Percentiles rank a stretch among this genome's conserved stretches.
phyloP scores from a whole-genome alignment of 2,797 vertebrate species.

The Argentina silus region DNA sequence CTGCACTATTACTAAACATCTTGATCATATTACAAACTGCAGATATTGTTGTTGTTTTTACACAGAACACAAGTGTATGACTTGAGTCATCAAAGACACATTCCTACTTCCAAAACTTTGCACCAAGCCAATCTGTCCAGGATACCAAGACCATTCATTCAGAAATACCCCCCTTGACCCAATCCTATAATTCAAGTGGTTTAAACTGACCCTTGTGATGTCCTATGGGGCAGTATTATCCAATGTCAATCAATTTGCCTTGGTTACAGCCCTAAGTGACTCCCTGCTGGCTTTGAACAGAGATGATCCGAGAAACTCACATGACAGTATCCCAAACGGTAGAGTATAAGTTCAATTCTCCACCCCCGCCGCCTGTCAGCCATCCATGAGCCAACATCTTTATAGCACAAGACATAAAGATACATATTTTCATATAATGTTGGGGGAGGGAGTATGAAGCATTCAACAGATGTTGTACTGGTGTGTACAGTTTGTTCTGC shows the following conservation, averaged over 20 bases:
- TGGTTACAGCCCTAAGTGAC: conserved; percentile 80
- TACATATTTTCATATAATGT: conserved; percentile 48
- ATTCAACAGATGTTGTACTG: neutral
- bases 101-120: neutral
- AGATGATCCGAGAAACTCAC: conserved; percentile 80
- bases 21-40: neutral
- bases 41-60: neutral
- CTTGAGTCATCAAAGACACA: neutral
- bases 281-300: conserved; percentile 80
- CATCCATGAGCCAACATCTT: conserved; percentile 56
- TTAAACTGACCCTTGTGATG: conserved; percentile 42
- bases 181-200: neutral
- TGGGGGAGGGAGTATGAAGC: conserved; percentile 36
- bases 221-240: conserved; percentile 58
- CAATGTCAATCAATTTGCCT: conserved; percentile 75
- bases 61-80: neutral
- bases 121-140: neutral
- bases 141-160: neutral
- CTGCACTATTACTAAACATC: neutral
- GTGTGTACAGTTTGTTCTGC: neutral
- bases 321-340: conserved; percentile 81
- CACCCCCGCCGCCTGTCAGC: conserved; percentile 61
- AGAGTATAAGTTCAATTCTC: conserved; percentile 69
- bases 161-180: neutral
- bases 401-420: conserved; percentile 47